A percentile compares a stretch with the other conserved stretches of the same genome.
Conservation (phyloP, 1,140 invertebrate species). For the Himalopsyche phryganea region DNA sequence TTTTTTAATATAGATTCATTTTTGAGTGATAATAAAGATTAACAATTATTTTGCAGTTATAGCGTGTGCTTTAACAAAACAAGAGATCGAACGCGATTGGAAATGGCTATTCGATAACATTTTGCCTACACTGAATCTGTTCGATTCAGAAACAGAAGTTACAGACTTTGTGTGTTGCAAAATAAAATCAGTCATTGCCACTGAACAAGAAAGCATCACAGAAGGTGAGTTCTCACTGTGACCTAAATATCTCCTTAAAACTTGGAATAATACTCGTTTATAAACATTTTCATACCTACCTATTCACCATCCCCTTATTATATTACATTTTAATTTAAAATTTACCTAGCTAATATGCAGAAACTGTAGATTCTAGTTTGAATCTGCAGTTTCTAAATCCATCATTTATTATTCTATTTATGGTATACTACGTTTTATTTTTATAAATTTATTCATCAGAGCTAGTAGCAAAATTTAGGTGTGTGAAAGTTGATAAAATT, state of each 20-base stretch:
- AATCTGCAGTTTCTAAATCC: too few species aligned
- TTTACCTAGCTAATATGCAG: too few species aligned
- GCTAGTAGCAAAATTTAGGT: too few species aligned
- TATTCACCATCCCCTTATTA: too few species aligned
- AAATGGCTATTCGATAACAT: constrained; percentile 90
- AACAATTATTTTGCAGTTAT: constrained; percentile 62
- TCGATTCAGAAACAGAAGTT: constrained; percentile 91
- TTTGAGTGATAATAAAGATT: constrained; percentile 4
- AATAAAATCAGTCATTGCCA: constrained; percentile 88
- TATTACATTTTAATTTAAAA: too few species aligned
- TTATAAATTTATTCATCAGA: too few species aligned
- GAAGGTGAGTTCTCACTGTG: constrained; percentile 55
- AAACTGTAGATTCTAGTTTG: constrained; percentile 25
- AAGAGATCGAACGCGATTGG: constrained; percentile 91
- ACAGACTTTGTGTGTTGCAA: constrained; percentile 95
- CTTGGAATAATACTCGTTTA: too few species aligned
- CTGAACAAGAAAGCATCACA: constrained; percentile 52
- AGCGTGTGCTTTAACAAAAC: constrained; percentile 77
- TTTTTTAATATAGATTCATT: constrained; percentile 11
- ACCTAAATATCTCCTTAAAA: too few species aligned
- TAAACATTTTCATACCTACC: too few species aligned
- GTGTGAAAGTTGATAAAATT: too few species aligned
- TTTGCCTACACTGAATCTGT: constrained; percentile 78
- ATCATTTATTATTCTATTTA: too few species aligned
- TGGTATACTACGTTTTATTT: too few species aligned